Base-by-base conservation (phyloP, 2,113 vertebrate genomes). In the Ia io region DNA sequence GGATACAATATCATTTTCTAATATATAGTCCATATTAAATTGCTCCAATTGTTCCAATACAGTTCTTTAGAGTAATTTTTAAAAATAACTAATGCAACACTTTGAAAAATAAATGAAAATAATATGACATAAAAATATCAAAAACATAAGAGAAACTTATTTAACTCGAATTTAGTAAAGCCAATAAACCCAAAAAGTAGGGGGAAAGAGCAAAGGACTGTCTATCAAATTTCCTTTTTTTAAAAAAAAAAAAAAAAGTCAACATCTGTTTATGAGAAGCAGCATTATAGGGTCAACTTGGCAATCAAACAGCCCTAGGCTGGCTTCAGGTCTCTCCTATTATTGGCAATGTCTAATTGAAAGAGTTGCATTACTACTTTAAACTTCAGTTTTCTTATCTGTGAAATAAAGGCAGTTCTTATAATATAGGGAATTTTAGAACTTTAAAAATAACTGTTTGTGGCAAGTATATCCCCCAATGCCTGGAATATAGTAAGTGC, bases 21-120 rank as follows among this genome's bases (percentile, higher is more conserved):
- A 74, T n/a, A 93, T 5, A 56, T 4, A 71, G 9, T 49, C 10
- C 20, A 0, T 22, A 56, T 40, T 25, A 94, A 78, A 42, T n/a
- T 49, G 40, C 7, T n/a, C 56, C 44, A 44, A 23, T 74, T 53
- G 8, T 83, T 47, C 23, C 67, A 83, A 25, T 12, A 83, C 17
- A 56, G 20, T 42, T 5, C 10, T 86, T 47, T 37, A 63, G 9
- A 32, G 23, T 47, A 42, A 37, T 25, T 40, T 88, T 76, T 91
- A 51, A 1, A 5, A 53, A 56, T 51, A 84, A 65, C 1, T 4
- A 84, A 67, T 47, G 69, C 5, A 83, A 83, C 1, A 28, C 28
- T 92, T 88, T 76, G 17, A 56, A 79, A 40, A 70, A 73, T 32
- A 93, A 94, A 80, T 59, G 37, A 85, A 84, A 92, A 69, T 6